Base-by-base conservation (phyloP, 2,888 invertebrate species). In the Orchesellides sinensis region DNA sequence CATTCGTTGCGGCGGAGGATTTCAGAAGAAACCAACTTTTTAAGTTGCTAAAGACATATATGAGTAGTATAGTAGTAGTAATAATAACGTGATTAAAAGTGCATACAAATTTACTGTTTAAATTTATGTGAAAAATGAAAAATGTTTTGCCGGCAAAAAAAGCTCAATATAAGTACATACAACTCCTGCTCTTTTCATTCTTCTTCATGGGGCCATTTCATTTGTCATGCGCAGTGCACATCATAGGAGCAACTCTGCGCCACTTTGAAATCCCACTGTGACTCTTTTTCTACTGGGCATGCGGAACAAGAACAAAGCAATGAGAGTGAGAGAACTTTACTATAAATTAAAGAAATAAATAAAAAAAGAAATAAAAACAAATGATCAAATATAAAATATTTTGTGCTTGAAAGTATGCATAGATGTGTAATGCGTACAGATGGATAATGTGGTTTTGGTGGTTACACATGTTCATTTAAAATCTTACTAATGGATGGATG, bases 211-310 rank as follows among this genome's bases (percentile, higher is more conserved):
- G 63, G 65, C 74, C 65, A 74, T 65, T 75, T 45, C 68, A 77
- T 77, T 77, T 77, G 77, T 77, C 77, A 77, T 68, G 32, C n/a
- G n/a, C n/a, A n/a, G n/a, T n/a, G n/a, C 68, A 23, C 54, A 40
- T 63, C 73, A 73, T 19, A 17, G 49, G 45, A 77, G 54, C 68
- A 68, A 68, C 77, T 77, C 69, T 77, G 68, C 77, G 68, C 77
- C 66, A 77, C 68, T 77, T 77, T 68, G 77, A 77, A 68, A 17
- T 68, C 77, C 68, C 59, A 68, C 77, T 69, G 68, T 8, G 68
- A n/a, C 47, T 68, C 47, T 61, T 25, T 63, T 68, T 75, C 75
- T 66, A 75, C 75, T 75, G 75, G 66, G 66, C 47, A 75, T 75
- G 47, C 75, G 75, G 75, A 75, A 75, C 56, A 66, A 45, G 29